phyloP scores from a whole-genome alignment of 2,797 vertebrate species.

The Triplophysa yarkandensis region DNA sequence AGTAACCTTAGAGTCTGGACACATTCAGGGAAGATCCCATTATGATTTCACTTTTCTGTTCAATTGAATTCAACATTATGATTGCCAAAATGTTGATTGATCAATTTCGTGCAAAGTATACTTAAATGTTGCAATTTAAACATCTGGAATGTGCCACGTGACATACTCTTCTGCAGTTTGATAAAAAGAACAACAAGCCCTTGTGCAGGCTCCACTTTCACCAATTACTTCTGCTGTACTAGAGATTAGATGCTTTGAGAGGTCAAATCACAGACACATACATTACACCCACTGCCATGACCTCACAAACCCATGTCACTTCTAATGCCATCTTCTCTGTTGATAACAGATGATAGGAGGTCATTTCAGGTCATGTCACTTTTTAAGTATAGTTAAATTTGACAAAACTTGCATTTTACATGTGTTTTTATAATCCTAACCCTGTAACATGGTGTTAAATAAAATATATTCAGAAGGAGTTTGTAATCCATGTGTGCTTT shows the following conservation, averaged over 20 bases:
- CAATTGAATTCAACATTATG: conserved; percentile 3
- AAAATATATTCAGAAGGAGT: no score
- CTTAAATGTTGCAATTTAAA: background rate
- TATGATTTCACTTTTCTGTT: background rate
- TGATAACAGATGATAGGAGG: background rate
- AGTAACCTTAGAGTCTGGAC: conserved; percentile 4
- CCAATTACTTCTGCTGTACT: background rate
- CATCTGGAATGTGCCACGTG: background rate
- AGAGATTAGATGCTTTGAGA: conserved; percentile 7
- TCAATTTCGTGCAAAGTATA: background rate
- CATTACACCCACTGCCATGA: conserved; percentile 23
- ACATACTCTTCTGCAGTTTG: background rate
- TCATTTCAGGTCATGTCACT: background rate
- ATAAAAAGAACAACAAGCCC: background rate
- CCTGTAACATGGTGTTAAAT: no score
- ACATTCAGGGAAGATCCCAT: background rate
- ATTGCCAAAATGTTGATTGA: background rate
- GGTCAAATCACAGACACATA: conserved; percentile 25
- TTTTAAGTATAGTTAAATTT: background rate
- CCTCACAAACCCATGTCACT: conserved; percentile 18
- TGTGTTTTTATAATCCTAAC: background rate
- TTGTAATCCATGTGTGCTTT: no score
- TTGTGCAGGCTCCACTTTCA: background rate
- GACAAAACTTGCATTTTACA: background rate
- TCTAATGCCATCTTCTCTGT: conserved; percentile 10